A percentile compares a stretch with the other conserved stretches of the same genome.
Evolutionary conservation across 2,113 vertebrate genomes (phyloP).

Genomic region (Scomber scombrus): DNA sequence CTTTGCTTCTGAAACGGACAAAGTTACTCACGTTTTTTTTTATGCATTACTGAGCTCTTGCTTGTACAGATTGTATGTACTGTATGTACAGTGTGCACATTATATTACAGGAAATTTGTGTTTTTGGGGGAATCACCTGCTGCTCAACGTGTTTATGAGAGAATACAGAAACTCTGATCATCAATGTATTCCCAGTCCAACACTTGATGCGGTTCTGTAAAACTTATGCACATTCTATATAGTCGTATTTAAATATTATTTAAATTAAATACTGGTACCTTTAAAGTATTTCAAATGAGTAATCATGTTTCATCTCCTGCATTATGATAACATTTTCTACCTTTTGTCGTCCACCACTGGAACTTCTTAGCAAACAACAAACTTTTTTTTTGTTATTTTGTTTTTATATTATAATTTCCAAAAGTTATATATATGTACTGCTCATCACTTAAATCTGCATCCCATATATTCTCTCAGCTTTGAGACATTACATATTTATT

Average conservation of each 20-base stretch:
- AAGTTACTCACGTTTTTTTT: conserved; percentile 16
- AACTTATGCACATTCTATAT: background rate
- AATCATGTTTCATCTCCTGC: background rate
- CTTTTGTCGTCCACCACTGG: background rate
- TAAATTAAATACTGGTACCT: too few relatives aligned
- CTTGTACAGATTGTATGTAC: background rate
- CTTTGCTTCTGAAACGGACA: conserved; percentile 14
- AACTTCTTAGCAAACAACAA: background rate
- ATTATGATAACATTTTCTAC: background rate
- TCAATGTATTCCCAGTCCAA: background rate
- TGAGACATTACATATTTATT: too few relatives aligned
- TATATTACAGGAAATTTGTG: background rate
- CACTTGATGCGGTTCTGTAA: background rate
- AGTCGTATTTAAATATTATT: too few relatives aligned
- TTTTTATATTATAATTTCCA: background rate
- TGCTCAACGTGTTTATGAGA: background rate
- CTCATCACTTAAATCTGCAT: too few relatives aligned
- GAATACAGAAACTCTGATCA: background rate
- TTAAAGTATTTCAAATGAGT: background rate
- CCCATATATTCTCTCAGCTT: too few relatives aligned
- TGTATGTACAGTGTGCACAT: background rate
- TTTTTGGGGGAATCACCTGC: background rate
- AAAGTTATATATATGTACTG: too few relatives aligned
- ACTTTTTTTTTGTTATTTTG: background rate
- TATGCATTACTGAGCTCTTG: conserved; percentile 15